Evolutionary conservation across 1,140 invertebrate genomes (phyloP).

Genomic region (Triops cancriformis): DNA sequence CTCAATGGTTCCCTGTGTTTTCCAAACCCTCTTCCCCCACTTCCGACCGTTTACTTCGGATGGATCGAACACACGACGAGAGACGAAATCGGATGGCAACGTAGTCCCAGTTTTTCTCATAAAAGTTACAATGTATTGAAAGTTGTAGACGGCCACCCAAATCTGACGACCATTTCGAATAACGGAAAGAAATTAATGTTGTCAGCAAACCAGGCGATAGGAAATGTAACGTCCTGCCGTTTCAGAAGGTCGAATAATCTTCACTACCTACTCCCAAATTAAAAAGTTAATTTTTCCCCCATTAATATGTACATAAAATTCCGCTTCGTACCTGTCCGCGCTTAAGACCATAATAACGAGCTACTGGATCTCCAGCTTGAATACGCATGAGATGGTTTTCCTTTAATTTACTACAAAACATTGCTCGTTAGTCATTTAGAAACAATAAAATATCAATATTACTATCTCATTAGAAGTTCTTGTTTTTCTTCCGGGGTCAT

Average conservation of each 20-base stretch:
- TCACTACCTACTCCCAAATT: conserved; percentile 70
- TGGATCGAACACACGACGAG: neutral
- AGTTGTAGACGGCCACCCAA: neutral
- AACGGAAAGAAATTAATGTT: neutral
- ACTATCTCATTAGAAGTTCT: conserved; percentile 87
- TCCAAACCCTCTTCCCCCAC: neutral
- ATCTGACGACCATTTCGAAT: neutral
- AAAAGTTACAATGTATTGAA: conserved; percentile 1
- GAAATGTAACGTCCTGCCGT: conserved; percentile 98
- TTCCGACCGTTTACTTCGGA: neutral
- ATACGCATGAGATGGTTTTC: conserved; percentile 99
- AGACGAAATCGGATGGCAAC: neutral
- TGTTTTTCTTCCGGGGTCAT: conserved; percentile 96
- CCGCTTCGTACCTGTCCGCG: conserved; percentile 69
- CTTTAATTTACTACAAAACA: conserved; percentile 71
- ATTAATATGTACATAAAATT: conserved; percentile 18
- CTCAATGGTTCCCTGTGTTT: neutral
- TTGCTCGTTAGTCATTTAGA: conserved; percentile 36
- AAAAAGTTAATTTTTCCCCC: conserved; percentile 22
- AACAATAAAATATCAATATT: conserved; percentile 33
- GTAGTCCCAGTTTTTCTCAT: neutral
- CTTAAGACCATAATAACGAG: conserved; percentile 93
- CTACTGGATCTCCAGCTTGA: conserved; percentile 95
- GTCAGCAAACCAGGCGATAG: conserved; percentile 87
- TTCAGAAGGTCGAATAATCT: conserved; percentile 95